Evolutionary conservation across 2,888 invertebrate genomes (phyloP).

Genomic region (Myathropa florea): DNA sequence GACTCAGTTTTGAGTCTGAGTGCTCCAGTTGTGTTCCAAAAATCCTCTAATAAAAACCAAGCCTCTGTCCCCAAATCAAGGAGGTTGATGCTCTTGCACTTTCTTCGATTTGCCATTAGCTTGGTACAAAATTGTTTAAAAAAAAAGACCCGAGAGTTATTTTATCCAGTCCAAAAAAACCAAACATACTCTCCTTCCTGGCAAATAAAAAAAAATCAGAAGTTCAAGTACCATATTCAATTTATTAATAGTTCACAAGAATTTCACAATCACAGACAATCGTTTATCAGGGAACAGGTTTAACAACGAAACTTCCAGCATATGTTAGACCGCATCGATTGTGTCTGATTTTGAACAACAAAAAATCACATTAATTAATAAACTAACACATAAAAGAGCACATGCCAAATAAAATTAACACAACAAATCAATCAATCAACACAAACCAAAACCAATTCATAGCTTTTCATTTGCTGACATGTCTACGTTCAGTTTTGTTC

Average conservation of each 20-base stretch:
- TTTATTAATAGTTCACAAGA: background rate
- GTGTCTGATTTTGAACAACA: background rate
- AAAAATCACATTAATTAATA: slow-evolving; percentile 23
- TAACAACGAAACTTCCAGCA: background rate
- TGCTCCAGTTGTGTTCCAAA: too few relatives aligned
- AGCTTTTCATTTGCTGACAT: too few relatives aligned
- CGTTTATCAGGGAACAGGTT: background rate
- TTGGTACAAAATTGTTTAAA: too few relatives aligned
- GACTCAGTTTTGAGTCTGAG: too few relatives aligned
- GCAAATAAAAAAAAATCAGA: background rate
- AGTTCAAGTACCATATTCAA: background rate
- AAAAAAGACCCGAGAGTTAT: background rate
- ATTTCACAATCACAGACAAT: background rate
- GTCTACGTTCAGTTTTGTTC: background rate
- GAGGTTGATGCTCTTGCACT: too few relatives aligned
- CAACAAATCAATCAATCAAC: slow-evolving; percentile 28
- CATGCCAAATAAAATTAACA: slow-evolving; percentile 4
- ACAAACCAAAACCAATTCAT: background rate
- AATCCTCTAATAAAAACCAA: too few relatives aligned
- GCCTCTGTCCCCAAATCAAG: too few relatives aligned
- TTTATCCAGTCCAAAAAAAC: background rate
- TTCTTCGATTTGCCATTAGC: too few relatives aligned
- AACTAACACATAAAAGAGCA: slow-evolving; percentile 3
- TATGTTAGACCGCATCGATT: background rate
- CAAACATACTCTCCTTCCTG: background rate